These are phyloP conservation scores for Hydractinia symbiolongicarpus DNA, from an alignment of 30 jellyfish, hydroid and myxozoan species.

Conservation along the genomic window DNA sequence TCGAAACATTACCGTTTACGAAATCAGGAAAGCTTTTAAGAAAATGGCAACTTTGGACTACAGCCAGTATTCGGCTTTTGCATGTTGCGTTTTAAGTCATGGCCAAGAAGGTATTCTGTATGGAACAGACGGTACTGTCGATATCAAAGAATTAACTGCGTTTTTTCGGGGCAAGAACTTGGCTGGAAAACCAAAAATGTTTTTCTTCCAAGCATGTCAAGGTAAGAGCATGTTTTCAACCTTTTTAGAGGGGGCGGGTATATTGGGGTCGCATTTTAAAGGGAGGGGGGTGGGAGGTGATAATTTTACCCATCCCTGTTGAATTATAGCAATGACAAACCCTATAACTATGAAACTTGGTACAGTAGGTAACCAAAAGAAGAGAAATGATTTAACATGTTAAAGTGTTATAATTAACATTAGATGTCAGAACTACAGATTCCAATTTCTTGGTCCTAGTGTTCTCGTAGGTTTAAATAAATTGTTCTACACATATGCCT, in stretches of 20 bases:
- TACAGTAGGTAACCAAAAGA: too few species aligned
- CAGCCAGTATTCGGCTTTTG: slow-evolving; percentile 39
- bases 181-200: slow-evolving; percentile 89
- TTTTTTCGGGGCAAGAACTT: slow-evolving; percentile 66
- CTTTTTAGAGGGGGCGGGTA: neutral
- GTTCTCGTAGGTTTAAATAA: too few species aligned
- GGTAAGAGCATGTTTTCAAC: slow-evolving; percentile 35
- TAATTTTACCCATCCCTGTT: too few species aligned
- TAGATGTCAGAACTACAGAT: too few species aligned
- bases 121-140: slow-evolving; percentile 93
- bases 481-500: too few species aligned
- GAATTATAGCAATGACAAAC: too few species aligned
- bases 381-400: too few species aligned
- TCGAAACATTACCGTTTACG: slow-evolving; percentile 51
- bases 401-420: too few species aligned
- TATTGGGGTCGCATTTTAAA: too few species aligned
- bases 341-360: too few species aligned
- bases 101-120: slow-evolving; percentile 96
- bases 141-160: slow-evolving; percentile 77
- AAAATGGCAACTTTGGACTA: slow-evolving; percentile 57
- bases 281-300: too few species aligned
- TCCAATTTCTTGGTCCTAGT: too few species aligned
- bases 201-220: slow-evolving; percentile 94
- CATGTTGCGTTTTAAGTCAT: slow-evolving; percentile 78
- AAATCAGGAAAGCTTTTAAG: slow-evolving; percentile 67